These are phyloP conservation scores for Gastracanthus pulcherrimus DNA, from an alignment of 2,888 invertebrate species.

Conservation along the genomic window DNA sequence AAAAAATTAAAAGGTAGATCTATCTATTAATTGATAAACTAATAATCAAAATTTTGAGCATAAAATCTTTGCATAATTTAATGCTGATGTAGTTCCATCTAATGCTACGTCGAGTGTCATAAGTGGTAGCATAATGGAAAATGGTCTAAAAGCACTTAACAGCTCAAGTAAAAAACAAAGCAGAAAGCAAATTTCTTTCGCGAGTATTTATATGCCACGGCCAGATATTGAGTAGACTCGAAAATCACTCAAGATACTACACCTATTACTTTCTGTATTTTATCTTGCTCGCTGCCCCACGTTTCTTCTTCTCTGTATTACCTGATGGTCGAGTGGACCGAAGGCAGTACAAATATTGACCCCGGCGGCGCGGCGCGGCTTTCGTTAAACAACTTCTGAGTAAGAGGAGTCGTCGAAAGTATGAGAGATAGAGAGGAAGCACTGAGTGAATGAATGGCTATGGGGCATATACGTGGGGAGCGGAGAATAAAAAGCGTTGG, in stretches of 20 bases:
- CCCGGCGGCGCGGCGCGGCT: slow-evolving; percentile 65
- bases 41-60: too few relatives aligned
- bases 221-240: neutral
- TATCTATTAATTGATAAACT: too few relatives aligned
- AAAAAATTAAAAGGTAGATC: too few relatives aligned
- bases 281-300: neutral
- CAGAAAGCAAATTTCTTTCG: neutral
- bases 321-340: slow-evolving; percentile 65
- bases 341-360: slow-evolving; percentile 74
- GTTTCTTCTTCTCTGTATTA: slow-evolving; percentile 60
- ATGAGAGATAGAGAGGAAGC: slow-evolving; percentile 31
- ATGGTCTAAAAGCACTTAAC: slow-evolving; percentile 28
- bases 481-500: slow-evolving; percentile 1
- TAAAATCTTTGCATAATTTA: too few relatives aligned
- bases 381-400: slow-evolving; percentile 71
- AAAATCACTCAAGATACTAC: slow-evolving; percentile 32
- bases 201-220: neutral
- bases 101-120: neutral
- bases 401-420: slow-evolving; percentile 55
- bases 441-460: neutral
- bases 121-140: neutral
- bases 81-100: neutral
- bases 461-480: neutral
- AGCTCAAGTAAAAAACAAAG: neutral
- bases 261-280: slow-evolving; percentile 45